These are phyloP conservation scores for Porites lobata DNA, from an alignment of 92 coral and sea anemone genomes.

Conservation along the genomic window DNA sequence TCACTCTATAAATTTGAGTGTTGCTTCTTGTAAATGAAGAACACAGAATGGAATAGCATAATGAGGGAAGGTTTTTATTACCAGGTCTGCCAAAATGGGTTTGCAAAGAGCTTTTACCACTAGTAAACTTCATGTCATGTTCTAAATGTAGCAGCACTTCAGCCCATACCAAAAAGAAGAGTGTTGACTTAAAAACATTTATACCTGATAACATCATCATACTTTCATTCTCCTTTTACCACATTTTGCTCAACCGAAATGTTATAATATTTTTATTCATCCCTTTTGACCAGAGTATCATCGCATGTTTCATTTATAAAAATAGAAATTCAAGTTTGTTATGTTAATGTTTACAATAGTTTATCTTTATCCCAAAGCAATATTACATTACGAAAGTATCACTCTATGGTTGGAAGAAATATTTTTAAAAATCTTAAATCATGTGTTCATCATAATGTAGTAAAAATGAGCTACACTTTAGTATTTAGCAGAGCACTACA, in stretches of 20 bases:
- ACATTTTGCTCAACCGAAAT: background rate
- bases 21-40: background rate
- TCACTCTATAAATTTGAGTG: too few species aligned
- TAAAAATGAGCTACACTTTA: background rate
- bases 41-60: conserved; percentile 9
- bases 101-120: background rate
- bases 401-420: background rate
- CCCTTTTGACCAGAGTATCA: conserved; percentile 2
- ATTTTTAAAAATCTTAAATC: background rate
- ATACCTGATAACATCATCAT: background rate
- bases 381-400: background rate
- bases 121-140: too few species aligned
- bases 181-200: background rate
- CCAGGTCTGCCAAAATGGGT: background rate
- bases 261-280: background rate
- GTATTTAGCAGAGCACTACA: conserved; percentile 15
- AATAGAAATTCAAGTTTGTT: background rate
- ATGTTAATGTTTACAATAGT: conserved; percentile 7
- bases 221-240: background rate
- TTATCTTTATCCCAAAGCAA: conserved; percentile 2
- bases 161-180: background rate
- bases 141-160: too few species aligned
- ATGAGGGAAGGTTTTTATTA: conserved; percentile 4
- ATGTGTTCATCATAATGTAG: background rate
- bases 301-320: background rate